These are phyloP conservation scores for Caenorhabditis wallacei DNA, from an alignment of 2,888 invertebrate species.

Conservation along the genomic window DNA sequence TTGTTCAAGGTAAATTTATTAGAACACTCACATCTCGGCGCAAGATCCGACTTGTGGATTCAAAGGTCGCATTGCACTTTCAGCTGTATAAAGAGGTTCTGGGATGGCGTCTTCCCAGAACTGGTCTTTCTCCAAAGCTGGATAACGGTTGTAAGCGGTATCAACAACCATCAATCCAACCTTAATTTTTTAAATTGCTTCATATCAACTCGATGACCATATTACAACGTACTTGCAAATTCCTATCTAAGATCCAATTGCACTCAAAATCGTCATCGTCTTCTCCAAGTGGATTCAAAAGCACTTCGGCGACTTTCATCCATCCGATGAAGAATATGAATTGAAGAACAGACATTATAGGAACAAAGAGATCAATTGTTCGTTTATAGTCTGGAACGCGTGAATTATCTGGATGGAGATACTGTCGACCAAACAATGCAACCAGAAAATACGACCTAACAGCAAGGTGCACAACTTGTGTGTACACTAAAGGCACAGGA, in stretches of 20 bases:
- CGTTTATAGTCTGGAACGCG: conserved; percentile 47
- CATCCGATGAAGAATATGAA: conserved; percentile 81
- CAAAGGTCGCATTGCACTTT: conserved; percentile 76
- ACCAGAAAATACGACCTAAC: conserved; percentile 79
- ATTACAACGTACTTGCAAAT: conserved; percentile 74
- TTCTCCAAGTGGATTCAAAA: conserved; percentile 78
- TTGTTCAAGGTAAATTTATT: background rate
- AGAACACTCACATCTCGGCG: conserved; percentile 65
- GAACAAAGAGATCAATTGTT: conserved; percentile 77
- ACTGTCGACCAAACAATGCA: conserved; percentile 79
- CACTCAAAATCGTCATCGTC: conserved; percentile 81
- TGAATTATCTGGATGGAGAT: conserved; percentile 63
- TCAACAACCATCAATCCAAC: conserved; percentile 80
- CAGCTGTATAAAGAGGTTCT: conserved; percentile 80
- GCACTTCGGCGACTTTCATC: conserved; percentile 81
- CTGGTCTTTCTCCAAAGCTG: conserved; percentile 73
- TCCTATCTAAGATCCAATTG: conserved; percentile 80
- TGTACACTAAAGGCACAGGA: conserved; percentile 76
- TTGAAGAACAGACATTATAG: conserved; percentile 81
- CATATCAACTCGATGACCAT: background rate
- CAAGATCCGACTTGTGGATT: conserved; percentile 81
- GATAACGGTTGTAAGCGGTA: conserved; percentile 75
- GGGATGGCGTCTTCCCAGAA: conserved; percentile 78
- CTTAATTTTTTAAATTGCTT: conserved; percentile 25
- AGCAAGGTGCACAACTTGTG: conserved; percentile 80